Conservation (phyloP, 2,797 vertebrate genomes). For the Nothura maculosa region DNA sequence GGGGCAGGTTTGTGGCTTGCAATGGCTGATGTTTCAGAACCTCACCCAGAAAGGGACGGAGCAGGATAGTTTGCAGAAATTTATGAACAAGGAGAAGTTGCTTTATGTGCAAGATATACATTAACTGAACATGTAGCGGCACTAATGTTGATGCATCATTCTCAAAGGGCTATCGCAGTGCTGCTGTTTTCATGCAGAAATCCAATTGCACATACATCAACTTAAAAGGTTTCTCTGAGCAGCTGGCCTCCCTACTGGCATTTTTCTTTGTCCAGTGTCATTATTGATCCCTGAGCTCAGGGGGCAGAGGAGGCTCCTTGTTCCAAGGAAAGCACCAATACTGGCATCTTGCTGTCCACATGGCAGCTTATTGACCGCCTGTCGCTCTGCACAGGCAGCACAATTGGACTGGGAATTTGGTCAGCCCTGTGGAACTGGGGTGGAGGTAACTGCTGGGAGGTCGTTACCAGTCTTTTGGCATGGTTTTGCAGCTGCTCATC, state of each 20-base stretch:
- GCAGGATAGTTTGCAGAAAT: background rate
- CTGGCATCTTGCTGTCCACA: background rate
- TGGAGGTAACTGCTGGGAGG: background rate
- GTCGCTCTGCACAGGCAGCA: background rate
- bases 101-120: background rate
- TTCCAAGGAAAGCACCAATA: background rate
- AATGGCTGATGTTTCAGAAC: background rate
- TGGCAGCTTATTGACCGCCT: background rate
- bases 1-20: background rate
- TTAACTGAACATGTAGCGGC: background rate
- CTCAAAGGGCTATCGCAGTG: background rate
- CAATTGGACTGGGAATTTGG: background rate
- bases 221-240: background rate
- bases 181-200: background rate
- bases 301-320: background rate
- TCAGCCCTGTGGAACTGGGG: background rate
- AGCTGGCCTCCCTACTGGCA: background rate
- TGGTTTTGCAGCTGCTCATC: background rate
- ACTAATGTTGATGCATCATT: background rate
- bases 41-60: background rate
- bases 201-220: background rate
- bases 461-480: background rate
- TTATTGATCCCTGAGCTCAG: constrained; percentile 40
- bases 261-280: background rate
- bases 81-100: background rate